Evolutionary conservation across 2,888 invertebrate genomes (phyloP).

Genomic region (Lucinisca nassula): DNA sequence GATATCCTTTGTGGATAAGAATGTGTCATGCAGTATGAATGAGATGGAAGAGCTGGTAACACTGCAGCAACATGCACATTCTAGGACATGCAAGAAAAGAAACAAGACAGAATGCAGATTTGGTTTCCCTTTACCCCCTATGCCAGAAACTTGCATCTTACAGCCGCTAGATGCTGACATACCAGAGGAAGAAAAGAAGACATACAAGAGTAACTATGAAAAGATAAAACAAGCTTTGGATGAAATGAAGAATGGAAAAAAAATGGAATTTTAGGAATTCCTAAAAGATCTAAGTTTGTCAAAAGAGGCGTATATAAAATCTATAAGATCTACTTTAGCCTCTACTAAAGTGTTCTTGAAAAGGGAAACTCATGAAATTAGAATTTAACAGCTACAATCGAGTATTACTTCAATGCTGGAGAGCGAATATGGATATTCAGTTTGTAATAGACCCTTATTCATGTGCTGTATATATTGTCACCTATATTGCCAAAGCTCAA

Average conservation of each 20-base stretch:
- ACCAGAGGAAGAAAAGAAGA: constrained; percentile 11
- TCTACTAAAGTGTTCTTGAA: constrained; percentile 36
- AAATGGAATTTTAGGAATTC: constrained; percentile 15
- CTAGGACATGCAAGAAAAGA: constrained; percentile 39
- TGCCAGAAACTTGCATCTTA: constrained; percentile 49
- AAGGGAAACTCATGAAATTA: constrained; percentile 28
- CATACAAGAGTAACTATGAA: constrained; percentile 37
- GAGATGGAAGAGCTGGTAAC: background rate
- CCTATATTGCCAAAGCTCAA: constrained; percentile 61
- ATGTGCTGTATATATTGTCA: constrained; percentile 58
- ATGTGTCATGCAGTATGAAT: constrained; percentile 36
- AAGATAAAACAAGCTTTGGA: background rate
- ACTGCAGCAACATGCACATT: constrained; percentile 39
- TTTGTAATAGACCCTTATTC: constrained; percentile 51
- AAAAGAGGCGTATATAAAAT: background rate
- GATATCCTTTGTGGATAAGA: constrained; percentile 37
- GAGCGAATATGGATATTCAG: constrained; percentile 35
- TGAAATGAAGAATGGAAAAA: constrained; percentile 18
- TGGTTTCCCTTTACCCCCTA: constrained; percentile 60
- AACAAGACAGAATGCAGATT: constrained; percentile 56
- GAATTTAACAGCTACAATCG: constrained; percentile 54
- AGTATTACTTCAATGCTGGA: constrained; percentile 19
- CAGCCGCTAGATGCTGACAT: constrained; percentile 41
- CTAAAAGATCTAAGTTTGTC: background rate
- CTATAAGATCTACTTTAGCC: background rate